A percentile compares a stretch with the other conserved stretches of the same genome.
Evolutionary conservation across 2,797 vertebrate genomes (phyloP).

Genomic region (Phaenicophaeus curvirostris): DNA sequence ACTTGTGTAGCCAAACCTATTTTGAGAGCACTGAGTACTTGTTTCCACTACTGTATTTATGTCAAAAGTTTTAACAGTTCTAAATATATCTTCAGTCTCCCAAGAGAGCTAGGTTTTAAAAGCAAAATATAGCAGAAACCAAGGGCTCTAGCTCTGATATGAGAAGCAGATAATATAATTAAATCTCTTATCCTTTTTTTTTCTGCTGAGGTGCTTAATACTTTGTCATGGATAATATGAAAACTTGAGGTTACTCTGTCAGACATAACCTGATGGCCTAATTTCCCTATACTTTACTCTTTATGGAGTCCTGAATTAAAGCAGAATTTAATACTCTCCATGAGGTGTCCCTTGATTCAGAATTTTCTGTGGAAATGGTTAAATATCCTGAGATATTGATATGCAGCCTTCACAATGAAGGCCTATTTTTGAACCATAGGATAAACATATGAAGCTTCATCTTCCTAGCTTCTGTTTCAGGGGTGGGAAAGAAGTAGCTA

Average conservation of each 20-base stretch:
- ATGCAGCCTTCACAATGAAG: neutral
- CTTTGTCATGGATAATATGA: neutral
- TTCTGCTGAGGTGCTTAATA: neutral
- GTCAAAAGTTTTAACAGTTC: conserved; percentile 9
- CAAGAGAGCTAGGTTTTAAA: neutral
- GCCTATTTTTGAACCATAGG: neutral
- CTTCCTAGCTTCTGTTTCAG: neutral
- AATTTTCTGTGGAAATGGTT: neutral
- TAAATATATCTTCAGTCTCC: neutral
- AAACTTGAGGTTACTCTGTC: neutral
- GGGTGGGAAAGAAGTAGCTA: neutral
- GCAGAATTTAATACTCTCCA: neutral
- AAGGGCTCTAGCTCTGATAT: neutral
- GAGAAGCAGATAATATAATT: neutral
- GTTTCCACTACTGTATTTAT: neutral
- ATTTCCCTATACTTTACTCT: neutral
- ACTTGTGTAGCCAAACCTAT: conserved; percentile 13
- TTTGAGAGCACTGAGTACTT: neutral
- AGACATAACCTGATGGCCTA: neutral
- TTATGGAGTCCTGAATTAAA: neutral
- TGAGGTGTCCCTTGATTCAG: neutral
- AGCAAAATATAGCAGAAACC: neutral
- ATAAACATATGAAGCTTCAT: neutral
- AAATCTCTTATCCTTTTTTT: neutral
- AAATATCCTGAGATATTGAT: neutral